These are phyloP conservation scores for Drosophila barbarae DNA, from an alignment of 2,888 invertebrate species.

Conservation along the genomic window DNA sequence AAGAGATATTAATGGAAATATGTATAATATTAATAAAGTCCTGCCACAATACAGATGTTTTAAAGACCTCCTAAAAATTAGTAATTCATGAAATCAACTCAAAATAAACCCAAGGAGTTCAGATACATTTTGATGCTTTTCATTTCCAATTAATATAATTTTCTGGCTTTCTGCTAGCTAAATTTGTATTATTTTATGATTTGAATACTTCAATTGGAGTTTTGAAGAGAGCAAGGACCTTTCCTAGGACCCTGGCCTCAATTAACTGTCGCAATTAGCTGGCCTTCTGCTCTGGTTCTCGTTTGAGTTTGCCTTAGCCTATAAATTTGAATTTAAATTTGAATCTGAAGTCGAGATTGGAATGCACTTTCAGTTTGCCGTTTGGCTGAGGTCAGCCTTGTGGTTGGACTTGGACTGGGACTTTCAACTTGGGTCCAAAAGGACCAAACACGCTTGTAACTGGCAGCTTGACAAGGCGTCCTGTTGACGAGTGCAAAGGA, in stretches of 20 bases:
- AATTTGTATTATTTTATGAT: neutral
- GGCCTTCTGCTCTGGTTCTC: conserved; percentile 19
- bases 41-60: neutral
- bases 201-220: neutral
- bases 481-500: conserved; percentile 20
- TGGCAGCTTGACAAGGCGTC: conserved; percentile 14
- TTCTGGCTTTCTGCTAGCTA: no score
- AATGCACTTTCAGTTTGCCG: conserved; percentile 4
- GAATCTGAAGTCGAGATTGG: neutral
- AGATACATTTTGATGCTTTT: neutral
- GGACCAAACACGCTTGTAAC: neutral
- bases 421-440: neutral
- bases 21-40: neutral
- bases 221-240: neutral
- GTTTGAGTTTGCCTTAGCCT: conserved; percentile 24
- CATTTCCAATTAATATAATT: neutral
- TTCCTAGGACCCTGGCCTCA: neutral
- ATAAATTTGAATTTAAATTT: conserved; percentile 4
- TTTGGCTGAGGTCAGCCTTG: neutral
- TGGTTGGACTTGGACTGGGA: neutral
- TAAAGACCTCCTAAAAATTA: neutral
- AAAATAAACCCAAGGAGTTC: neutral
- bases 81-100: neutral
- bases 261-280: conserved; percentile 21
- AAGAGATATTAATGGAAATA: neutral